Percentiles rank a stretch among this genome's conserved stretches.
These are phyloP conservation scores for Neodontobutis hainanensis DNA, from an alignment of 2,113 vertebrate genomes.

Conservation along the genomic window DNA sequence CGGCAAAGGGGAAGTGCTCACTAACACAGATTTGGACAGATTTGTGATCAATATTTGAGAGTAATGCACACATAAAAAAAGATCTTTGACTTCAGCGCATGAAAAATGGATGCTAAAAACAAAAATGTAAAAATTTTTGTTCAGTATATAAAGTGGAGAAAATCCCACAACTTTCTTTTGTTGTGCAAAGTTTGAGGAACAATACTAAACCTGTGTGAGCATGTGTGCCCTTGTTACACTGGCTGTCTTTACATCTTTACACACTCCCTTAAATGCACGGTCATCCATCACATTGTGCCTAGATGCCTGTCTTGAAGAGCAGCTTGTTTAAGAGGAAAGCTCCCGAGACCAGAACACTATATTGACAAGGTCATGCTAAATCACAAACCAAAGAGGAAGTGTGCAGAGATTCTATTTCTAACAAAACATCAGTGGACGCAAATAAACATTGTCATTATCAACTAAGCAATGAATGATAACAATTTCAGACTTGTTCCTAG, in stretches of 20 bases:
- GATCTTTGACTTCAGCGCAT: too few species aligned
- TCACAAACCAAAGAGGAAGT: not conserved
- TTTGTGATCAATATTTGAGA: too few species aligned
- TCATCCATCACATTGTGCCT: not conserved
- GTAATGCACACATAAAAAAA: too few species aligned
- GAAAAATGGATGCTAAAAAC: too few species aligned
- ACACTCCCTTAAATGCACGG: not conserved
- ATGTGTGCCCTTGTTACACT: too few species aligned
- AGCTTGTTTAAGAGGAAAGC: not conserved
- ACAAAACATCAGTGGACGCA: not conserved
- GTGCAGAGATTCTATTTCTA: conserved; percentile 1
- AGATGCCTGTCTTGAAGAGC: not conserved
- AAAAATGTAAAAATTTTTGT: too few species aligned
- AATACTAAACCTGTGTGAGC: too few species aligned
- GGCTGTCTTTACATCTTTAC: not conserved
- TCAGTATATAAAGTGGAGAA: too few species aligned
- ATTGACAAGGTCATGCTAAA: not conserved
- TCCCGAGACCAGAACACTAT: not conserved
- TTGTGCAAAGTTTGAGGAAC: conserved; percentile 30
- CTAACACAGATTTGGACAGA: too few species aligned
- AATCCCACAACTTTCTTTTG: too few species aligned
- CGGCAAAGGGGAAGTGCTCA: too few species aligned
- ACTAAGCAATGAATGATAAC: conserved; percentile 32
- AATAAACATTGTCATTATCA: too few species aligned
- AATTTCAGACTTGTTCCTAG: conserved; percentile 52